Base-by-base conservation (phyloP, 2,113 vertebrate genomes). In the Hippocampus mohnikei region DNA sequence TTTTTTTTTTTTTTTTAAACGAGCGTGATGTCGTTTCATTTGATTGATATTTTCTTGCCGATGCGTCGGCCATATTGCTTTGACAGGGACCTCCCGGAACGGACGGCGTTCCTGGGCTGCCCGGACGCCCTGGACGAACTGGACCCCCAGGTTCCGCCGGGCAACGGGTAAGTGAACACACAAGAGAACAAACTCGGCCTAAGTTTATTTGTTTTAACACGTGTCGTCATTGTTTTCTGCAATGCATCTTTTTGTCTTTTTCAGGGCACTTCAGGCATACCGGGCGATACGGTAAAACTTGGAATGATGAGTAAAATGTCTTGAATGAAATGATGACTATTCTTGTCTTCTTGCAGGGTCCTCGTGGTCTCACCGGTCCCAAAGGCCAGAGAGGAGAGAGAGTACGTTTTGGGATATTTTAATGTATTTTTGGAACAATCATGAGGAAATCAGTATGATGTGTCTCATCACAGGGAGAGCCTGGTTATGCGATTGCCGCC, bases 331-430 rank as follows among this genome's bases (percentile, higher is more conserved):
- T 46, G 5, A 23, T 25, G 11, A 44, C 16, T 73, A n/a, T 53
- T 70, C 3, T 5, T 59, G 7, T 76, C 11, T 61, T 29, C 59
- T 81, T 74, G 2, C 79, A 96, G 95, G 95, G 95, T 20, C 82
- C 73, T 64, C 90, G 87, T 2, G 95, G 95, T 23, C 76, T 80
- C 59, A 73, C 94, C 6, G 95, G 95, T 75, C 82, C 87, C 33
- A 91, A 83, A 0, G 95, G 95, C 16, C 94, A 94, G 10, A 94
- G 95, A 90, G 95, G 95, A 82, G 94, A 96, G 66, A 92, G 94
- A 80, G 95, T 96, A 78, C 91, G 94, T 92, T 21, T 23, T 15
- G 0, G 15, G 27, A 42, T 52, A 42, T 18, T 1, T 55, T 2
- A 18, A 63, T 29, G 9, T n/a, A 7, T 37, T 10, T 18, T 9